Base-by-base conservation (phyloP, 2,113 vertebrate genomes). In the Sardina pilchardus region DNA sequence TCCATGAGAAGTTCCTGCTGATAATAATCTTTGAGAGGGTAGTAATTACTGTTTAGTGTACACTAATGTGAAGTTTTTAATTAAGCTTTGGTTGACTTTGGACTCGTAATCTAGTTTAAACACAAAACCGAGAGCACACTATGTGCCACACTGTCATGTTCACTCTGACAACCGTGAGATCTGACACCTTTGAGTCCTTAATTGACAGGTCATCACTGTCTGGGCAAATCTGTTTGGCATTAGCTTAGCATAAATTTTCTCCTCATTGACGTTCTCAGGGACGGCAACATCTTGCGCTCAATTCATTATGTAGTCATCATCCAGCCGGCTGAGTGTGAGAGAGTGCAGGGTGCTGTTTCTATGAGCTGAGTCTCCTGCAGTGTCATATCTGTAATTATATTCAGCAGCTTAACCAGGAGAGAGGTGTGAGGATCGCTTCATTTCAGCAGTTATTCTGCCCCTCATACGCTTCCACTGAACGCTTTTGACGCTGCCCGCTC, bases 11-110 rank as follows among this genome's bases (percentile, higher is more conserved):
- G 71, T 16, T 78, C 30, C 30, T 78, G 71, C 30, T 78, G 26
- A 78, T 78, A 78, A 78, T 78, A 30, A 78, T 78, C 71, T 78
- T 78, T 78, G 71, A 5, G 71, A 34, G 71, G 71, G 71, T 78
- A 78, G 26, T 78, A 78, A 78, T 78, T 78, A 78, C 71, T 78
- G 71, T 78, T 78, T 78, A 78, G 71, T 78, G 71, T 78, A 78
- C 71, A 78, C 26, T 78, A 78, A 78, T 78, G 71, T 78, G 71
- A 78, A 34, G 71, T 34, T 78, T 78, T 78, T 78, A 78, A 78
- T 78, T 34, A 78, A 34, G 71, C 30, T 34, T 34, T 16, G 34
- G 12, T 78, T 78, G 71, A 78, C 71, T 78, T 78, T 78, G 71
- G 26, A 78, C 71, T 78, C 1, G 4, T 36, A 36, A 36, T 78